Base-by-base conservation (phyloP, 2,888 invertebrate species). In the Cerastis leucographa region DNA sequence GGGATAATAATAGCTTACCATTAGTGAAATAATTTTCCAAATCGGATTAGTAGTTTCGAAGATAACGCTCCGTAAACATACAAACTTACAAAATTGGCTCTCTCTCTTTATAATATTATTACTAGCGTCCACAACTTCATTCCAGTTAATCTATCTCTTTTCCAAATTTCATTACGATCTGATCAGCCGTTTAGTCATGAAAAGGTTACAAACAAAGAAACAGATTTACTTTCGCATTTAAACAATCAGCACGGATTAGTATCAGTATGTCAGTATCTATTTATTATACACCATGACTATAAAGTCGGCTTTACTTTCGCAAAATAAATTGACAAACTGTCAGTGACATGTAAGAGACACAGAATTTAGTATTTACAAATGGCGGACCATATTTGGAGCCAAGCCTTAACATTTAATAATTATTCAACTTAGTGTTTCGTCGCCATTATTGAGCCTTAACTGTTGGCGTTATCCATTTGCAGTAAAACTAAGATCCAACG, bases 391-490 rank as follows among this genome's bases (percentile, higher is more conserved):
- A 25, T 61, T 14, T 0, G 71, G 67, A 9, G 56, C 44, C 56
- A 67, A 76, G 35, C 67, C 62, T 76, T n/a, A 35, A 25, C 22
- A 46, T n/a, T 59, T 40, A 17, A 29, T 61, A 62, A 81, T 49
- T 66, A 75, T 42, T 42, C 17, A 66, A 66, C 51, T 35, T 9
- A 0, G 2, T 42, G 19, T 12, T 40, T 46, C 29, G 61, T 54
- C 51, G 22, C 25, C 17, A 35, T 78, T 14, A 14, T 8, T 14
- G 12, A 44, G 70, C 62, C 8, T 42, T 59, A 74, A 73, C 11
- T 11, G 9, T 74, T 81, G 64, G 76, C 62, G 70, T n/a, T n/a
- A n/a, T n/a, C n/a, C n/a, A 68, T 51, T n/a, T 7, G 62, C 19
- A 44, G 44, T 80, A 40, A 80, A 78, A 70, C 19, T 49, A 40